Evolutionary conservation across 2,888 invertebrate genomes (phyloP), one percentile per base, ranked within the genome.

Genomic region (Ypsolopha sequella): DNA sequence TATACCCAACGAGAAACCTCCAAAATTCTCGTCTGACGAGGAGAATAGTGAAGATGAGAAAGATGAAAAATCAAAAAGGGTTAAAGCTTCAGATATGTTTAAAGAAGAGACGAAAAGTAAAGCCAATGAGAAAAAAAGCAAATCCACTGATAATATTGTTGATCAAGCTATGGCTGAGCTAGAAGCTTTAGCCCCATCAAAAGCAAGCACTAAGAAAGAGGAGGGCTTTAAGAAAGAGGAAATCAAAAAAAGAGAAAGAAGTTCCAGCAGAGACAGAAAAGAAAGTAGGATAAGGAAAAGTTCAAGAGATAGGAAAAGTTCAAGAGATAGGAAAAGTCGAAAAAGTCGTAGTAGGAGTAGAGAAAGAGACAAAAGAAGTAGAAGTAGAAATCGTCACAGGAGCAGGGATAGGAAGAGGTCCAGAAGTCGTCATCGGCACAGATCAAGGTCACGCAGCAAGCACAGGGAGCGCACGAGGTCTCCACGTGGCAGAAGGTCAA

Each of bases 91-190:
- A 58, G 80, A 85, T 48, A 70, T 84, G 54, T 84, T 87, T 51
- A 85, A 82, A 65, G 70, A 74, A 51, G 80, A 87, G 64, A 61
- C 64, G 11, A 77, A 74, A 60, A 24, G 24, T 24, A 24, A 24
- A 24, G 56, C 39, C 35, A 67, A 65, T 53, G 54, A 52, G n/a
- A n/a, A n/a, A 11, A 47, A 47, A 39, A 41, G 33, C 6, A 34
- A 52, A 7, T 51, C 60, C 14, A 70, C 60, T 58, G 79, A 78
- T 63, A 87, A 88, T 60, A 79, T 91, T 48, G 91, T 94, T n/a
- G 91, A 92, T 59, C 92, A 94, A 66, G 91, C 94, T 2, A 95
- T 96, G 95, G 92, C 95, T 13, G 93, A 93, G 57, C 80, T 96
- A 50, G 96, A 96, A 78, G 93, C 95, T 4, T 78, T 95, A 34